Percentiles rank a stretch among this genome's conserved stretches.
Evolutionary conservation across 2,797 vertebrate species (phyloP).

Genomic region (Acanthurus tractus): DNA sequence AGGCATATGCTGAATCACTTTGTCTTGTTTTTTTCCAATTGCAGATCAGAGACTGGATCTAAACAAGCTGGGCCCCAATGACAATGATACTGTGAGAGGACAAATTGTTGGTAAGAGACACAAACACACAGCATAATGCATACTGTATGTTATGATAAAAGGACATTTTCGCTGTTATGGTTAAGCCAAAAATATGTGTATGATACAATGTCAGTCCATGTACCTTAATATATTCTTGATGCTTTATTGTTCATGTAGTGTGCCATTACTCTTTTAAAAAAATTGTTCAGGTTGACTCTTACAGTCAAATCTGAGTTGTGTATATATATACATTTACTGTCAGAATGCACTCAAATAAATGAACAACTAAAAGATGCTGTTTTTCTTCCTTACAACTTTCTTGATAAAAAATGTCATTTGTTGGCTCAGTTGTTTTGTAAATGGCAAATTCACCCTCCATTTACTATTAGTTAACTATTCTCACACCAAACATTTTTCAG

Average conservation of each 20-base stretch:
- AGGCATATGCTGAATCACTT: not conserved
- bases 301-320: too few species aligned
- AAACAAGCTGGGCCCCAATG: conserved; percentile 95
- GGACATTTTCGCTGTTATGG: not conserved
- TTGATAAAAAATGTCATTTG: not conserved
- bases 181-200: not conserved
- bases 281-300: too few species aligned
- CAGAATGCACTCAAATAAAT: not conserved
- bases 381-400: not conserved
- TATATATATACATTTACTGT: not conserved
- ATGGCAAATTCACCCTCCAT: not conserved
- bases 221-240: too few species aligned
- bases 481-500: not conserved
- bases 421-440: not conserved
- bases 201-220: too few species aligned
- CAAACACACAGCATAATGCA: not conserved
- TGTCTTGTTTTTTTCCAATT: not conserved
- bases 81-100: conserved; percentile 96
- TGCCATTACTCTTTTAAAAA: too few species aligned
- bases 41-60: conserved; percentile 96
- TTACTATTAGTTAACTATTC: not conserved
- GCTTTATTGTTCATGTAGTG: not conserved
- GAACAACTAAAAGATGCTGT: not conserved
- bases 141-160: not conserved
- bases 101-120: conserved; percentile 94